Evolutionary conservation across 1,140 invertebrate species (phyloP).

Genomic region (Himalopsyche phryganea): DNA sequence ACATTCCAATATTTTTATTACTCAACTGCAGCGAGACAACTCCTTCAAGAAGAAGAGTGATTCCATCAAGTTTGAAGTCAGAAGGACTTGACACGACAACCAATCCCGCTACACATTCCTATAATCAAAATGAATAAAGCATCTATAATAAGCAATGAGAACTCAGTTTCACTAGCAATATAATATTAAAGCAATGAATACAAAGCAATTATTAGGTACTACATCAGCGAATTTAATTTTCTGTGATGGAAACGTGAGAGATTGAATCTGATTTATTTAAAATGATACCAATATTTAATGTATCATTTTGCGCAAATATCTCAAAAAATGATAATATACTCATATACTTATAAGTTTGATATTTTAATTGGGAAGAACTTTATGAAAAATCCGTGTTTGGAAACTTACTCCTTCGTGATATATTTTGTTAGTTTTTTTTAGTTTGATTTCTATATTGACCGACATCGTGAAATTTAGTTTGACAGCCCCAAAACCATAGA

Average conservation of each 20-base stretch:
- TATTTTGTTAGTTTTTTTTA: conserved; percentile 80
- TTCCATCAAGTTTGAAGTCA: conserved; percentile 89
- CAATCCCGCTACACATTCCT: conserved; percentile 80
- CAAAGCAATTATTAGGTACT: neutral
- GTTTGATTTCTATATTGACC: conserved; percentile 64
- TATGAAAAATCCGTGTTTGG: too few relatives aligned
- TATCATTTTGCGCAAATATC: neutral
- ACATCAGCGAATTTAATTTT: neutral
- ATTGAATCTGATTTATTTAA: neutral
- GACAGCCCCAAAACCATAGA: neutral
- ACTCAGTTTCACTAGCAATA: conserved; percentile 9
- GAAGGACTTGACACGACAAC: conserved; percentile 72
- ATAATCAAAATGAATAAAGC: conserved; percentile 32
- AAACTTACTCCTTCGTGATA: conserved; percentile 75
- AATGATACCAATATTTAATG: neutral
- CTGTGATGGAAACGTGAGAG: neutral
- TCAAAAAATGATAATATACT: neutral
- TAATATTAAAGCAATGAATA: neutral
- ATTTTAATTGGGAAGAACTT: too few relatives aligned
- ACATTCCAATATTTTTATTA: conserved; percentile 89
- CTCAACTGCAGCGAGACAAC: conserved; percentile 87
- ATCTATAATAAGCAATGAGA: neutral
- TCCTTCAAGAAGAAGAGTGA: conserved; percentile 81
- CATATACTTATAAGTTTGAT: too few relatives aligned
- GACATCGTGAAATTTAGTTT: conserved; percentile 51